Evolutionary conservation across 2,888 invertebrate species (phyloP).

Genomic region (Cancer borealis): DNA sequence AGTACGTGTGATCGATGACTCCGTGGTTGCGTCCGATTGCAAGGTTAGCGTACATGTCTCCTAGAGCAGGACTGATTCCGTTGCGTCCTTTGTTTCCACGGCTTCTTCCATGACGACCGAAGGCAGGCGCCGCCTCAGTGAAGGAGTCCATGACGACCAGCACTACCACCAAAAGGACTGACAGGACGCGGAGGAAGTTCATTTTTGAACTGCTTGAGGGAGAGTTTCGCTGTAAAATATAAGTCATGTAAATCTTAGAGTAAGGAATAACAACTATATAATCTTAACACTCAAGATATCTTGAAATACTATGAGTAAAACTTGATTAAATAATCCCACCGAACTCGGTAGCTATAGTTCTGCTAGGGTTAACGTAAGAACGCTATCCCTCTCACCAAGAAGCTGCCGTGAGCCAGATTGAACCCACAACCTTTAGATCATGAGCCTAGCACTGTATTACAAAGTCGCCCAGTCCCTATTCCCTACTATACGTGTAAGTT

Average conservation of each 20-base stretch:
- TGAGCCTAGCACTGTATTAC: no score
- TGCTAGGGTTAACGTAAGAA: no score
- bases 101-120: not conserved
- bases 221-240: not conserved
- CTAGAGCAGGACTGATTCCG: not conserved
- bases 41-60: not conserved
- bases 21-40: not conserved
- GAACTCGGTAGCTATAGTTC: no score
- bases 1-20: not conserved
- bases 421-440: no score
- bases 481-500: no score
- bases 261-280: not conserved
- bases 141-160: constrained; percentile 42
- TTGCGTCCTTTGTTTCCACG: not conserved
- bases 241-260: not conserved
- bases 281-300: not conserved
- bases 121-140: constrained; percentile 26
- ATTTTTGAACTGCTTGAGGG: constrained; percentile 38
- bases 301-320: not conserved
- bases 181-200: constrained; percentile 57
- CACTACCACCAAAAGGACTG: constrained; percentile 35
- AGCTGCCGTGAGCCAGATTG: no score
- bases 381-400: no score
- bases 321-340: no score
- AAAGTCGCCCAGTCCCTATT: no score